Evolutionary conservation across 2,888 invertebrate genomes (phyloP).

Genomic region (Cynaeus angustus): DNA sequence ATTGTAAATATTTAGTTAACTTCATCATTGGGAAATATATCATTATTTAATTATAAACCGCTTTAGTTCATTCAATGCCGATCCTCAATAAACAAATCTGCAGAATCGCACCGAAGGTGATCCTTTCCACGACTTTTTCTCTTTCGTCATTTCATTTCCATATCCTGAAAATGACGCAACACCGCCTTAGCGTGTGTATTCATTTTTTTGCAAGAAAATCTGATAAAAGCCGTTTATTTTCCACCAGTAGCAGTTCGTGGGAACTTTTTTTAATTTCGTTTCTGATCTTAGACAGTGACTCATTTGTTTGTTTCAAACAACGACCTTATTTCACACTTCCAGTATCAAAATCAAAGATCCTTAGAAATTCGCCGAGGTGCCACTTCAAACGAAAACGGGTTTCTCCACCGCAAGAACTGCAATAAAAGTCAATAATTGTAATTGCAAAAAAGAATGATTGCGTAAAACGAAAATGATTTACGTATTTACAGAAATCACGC

Average conservation of each 20-base stretch:
- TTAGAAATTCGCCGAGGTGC: too few relatives aligned
- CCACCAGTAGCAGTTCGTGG: slow-evolving; percentile 13
- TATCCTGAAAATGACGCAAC: slow-evolving; percentile 33
- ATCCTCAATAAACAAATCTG: slow-evolving; percentile 26
- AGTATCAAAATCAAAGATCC: background rate
- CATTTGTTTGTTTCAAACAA: too few relatives aligned
- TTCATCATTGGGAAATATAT: slow-evolving; percentile 59
- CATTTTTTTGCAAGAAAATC: slow-evolving; percentile 30
- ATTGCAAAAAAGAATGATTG: background rate
- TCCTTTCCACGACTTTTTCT: slow-evolving; percentile 22
- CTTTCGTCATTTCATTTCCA: slow-evolving; percentile 34
- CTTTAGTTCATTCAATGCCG: slow-evolving; percentile 26
- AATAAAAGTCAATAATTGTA: background rate
- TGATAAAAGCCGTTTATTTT: slow-evolving; percentile 22
- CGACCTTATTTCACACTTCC: too few relatives aligned
- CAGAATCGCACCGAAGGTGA: slow-evolving; percentile 28
- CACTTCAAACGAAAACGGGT: too few relatives aligned
- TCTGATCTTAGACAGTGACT: slow-evolving; percentile 1
- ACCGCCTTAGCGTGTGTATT: background rate
- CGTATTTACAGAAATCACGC: background rate
- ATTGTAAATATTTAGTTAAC: slow-evolving; percentile 57
- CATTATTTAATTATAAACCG: slow-evolving; percentile 54
- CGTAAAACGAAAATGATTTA: slow-evolving; percentile 2
- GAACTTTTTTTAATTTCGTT: slow-evolving; percentile 20
- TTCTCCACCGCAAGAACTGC: background rate